Evolutionary conservation across 2,888 invertebrate genomes (phyloP), one percentile per base, ranked within the genome.

Genomic region (Anoplius nigerrimus): DNA sequence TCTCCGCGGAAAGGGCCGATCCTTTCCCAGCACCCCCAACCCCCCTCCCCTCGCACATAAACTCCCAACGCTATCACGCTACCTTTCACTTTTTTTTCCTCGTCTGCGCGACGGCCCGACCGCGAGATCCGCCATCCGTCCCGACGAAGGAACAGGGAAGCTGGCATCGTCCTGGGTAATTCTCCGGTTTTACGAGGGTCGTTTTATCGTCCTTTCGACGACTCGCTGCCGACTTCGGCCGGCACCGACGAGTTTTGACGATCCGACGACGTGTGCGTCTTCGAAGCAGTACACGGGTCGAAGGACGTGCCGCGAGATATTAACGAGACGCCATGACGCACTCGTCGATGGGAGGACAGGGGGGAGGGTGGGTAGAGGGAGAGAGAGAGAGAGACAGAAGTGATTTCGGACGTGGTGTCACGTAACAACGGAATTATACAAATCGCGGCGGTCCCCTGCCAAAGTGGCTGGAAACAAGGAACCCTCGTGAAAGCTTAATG

Each of bases 131-230:
- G 11, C 53, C 34, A 45, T 15, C 45, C n/a, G 45, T 2, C 45
- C 4, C 3, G 48, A n/a, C 13, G 46, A 34, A 16, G 27, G 46
- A 21, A 42, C 18, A 55, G 54, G 22, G 16, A 43, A 48, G 55
- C n/a, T 34, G 21, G 48, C 34, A 48, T 55, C 48, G 54, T 15
- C 13, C 52, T 22, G 13, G 27, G 63, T 27, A 71, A 71, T 66
- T 71, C 63, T 71, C 63, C 34, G 58, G 57, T 52, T 71, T 71
- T 63, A 71, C 63, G 70, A 58, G 27, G 34, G 20, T 24, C 60
- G 54, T 56, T 63, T 66, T 63, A 63, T 60, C 59, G 60, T 62
- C 60, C 45, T 46, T 63, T 62, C 56, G 42, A 64, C 65, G 48
- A 48, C 4, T 18, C 48, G 58, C 27, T 24, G 54, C 45, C 4